Conservation (phyloP, 2,113 vertebrate species). For the Oncorhynchus tshawytscha region DNA sequence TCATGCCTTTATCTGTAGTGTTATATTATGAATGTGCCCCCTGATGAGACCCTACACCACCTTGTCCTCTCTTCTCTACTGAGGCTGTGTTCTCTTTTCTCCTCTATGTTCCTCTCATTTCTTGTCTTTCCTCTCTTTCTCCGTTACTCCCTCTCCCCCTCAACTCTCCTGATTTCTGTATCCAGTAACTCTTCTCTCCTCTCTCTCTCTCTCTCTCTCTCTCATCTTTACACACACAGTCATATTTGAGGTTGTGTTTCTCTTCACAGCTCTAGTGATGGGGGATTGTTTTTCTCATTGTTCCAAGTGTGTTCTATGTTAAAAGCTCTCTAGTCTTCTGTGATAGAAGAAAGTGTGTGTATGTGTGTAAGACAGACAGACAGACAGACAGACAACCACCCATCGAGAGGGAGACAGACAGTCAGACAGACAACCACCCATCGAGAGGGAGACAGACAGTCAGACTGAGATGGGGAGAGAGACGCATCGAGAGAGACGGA, state of each 20-base stretch:
- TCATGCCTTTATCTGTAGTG: conserved; percentile 34
- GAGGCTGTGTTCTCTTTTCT: too few species aligned
- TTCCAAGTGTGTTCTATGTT: background rate
- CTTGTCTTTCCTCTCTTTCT: background rate
- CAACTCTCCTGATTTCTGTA: background rate
- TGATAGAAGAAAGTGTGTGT: background rate
- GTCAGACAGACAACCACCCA: background rate
- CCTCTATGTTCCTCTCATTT: too few species aligned
- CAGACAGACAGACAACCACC: background rate
- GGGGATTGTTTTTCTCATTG: conserved; percentile 3
- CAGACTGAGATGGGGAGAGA: background rate
- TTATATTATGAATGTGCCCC: conserved; percentile 65
- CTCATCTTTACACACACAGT: background rate
- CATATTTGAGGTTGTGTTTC: conserved; percentile 17
- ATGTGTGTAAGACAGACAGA: background rate
- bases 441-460: background rate
- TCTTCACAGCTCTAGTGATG: too few species aligned
- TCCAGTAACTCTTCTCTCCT: background rate
- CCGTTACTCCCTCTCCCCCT: background rate
- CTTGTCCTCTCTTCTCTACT: background rate
- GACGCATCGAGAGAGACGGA: too few species aligned
- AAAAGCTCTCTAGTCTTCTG: too few species aligned
- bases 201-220: too few species aligned
- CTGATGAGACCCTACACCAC: conserved; percentile 32
- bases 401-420: background rate